Evolutionary conservation across 2,113 vertebrate species (phyloP).

Genomic region (Chamaea fasciata): DNA sequence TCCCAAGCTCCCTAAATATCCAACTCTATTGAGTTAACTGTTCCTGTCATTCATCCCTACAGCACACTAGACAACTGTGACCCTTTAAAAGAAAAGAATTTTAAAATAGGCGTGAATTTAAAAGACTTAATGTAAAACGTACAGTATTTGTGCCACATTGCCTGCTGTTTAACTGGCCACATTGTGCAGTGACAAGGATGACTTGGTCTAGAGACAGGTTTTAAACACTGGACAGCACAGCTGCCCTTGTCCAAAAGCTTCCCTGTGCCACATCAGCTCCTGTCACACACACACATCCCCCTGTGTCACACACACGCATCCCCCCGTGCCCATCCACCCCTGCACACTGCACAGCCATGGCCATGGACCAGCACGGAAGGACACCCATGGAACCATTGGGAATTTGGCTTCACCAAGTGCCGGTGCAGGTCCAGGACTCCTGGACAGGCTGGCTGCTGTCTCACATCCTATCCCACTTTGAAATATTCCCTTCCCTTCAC

Average conservation of each 20-base stretch:
- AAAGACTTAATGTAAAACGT: neutral
- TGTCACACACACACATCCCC: neutral
- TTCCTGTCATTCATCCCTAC: neutral
- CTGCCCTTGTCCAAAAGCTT: neutral
- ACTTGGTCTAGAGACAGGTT: neutral
- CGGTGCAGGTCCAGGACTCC: neutral
- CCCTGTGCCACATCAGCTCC: neutral
- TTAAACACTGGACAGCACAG: neutral
- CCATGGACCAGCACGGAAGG: neutral
- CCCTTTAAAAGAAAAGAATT: neutral
- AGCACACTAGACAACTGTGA: neutral
- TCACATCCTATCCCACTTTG: neutral
- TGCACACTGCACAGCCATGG: neutral
- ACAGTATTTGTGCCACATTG: neutral
- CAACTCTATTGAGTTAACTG: neutral
- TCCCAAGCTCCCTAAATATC: neutral
- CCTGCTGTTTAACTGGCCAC: neutral
- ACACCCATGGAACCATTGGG: neutral
- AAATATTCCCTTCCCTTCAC: neutral
- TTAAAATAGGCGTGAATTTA: neutral
- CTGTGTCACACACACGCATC: neutral
- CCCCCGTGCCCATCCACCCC: neutral
- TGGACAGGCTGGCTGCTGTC: neutral
- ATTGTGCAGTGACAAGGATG: rapidly evolving
- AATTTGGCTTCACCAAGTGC: neutral